Evolutionary conservation across 2,797 vertebrate genomes (phyloP), one percentile per base, ranked within the genome.

Genomic region (Sylvilagus floridanus): DNA sequence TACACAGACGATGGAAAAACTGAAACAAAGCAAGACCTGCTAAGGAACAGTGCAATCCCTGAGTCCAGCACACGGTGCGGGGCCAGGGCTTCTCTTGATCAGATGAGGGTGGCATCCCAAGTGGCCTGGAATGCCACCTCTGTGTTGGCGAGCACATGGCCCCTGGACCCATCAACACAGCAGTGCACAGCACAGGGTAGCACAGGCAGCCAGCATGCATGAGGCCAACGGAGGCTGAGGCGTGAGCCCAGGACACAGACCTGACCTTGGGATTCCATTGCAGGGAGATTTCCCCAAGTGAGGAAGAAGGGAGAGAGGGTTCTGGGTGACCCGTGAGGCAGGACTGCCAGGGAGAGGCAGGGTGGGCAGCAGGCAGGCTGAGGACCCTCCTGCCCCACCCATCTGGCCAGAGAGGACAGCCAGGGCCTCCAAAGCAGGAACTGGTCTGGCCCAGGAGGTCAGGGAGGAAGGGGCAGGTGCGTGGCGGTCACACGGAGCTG

Each of bases 101-200:
- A 6, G 35, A 37, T 0, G 42, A 24, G 52, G 24, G 22, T 0
- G 90, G 71, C 88, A 86, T 84, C 50, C 54, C 47, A 83, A 60
- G 84, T 12, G 32, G 28, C 24, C 22, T 71, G 66, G 21, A 88
- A 32, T 54, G 83, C n/a, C 21, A 37, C 28, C 73, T 76, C 30
- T 65, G 54, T 73, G 35, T 35, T 10, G 13, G 0, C 9, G 24
- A 22, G 8, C 32, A 17, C 7, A 72, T 35, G 47, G 32, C 50
- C 26, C 30, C 62, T 32, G 17, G 17, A 11, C 12, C 21, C 72
- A 52, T 32, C n/a, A 30, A 5, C 24, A 50, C 2, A 26, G 42
- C 24, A 24, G 0, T 24, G 42, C 35, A 75, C 62, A 0, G 0
- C 3, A 12, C 7, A 3, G 57, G 52, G 30, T 10, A 26, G 6